Evolutionary conservation across 2,797 vertebrate species (phyloP).

Genomic region (Sebastes iracundus): DNA sequence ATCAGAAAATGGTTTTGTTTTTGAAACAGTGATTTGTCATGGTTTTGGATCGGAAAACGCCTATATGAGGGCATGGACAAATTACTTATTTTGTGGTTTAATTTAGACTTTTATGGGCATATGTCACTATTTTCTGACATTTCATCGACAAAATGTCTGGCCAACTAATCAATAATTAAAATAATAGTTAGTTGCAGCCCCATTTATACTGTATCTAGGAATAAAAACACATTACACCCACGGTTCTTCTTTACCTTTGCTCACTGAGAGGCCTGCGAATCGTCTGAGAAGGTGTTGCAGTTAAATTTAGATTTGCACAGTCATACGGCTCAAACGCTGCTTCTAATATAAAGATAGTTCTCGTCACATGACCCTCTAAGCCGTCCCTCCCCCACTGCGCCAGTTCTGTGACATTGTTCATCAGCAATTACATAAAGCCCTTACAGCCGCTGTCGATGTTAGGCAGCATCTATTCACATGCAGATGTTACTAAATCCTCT

Average conservation of each 20-base stretch:
- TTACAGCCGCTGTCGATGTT: constrained; percentile 74
- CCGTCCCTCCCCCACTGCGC: constrained; percentile 30
- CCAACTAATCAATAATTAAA: neutral
- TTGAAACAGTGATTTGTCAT: neutral
- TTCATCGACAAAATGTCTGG: neutral
- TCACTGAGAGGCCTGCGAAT: neutral
- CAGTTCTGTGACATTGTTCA: constrained; percentile 72
- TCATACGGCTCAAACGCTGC: constrained; percentile 32
- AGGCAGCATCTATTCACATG: constrained; percentile 89
- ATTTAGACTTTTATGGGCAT: neutral
- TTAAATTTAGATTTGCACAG: constrained; percentile 36
- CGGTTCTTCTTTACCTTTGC: neutral
- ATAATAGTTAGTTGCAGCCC: neutral
- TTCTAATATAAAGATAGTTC: constrained; percentile 16
- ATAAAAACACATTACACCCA: neutral
- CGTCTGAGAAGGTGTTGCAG: neutral
- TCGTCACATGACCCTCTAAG: constrained; percentile 22
- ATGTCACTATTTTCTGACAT: neutral
- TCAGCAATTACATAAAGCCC: constrained; percentile 82
- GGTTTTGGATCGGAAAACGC: neutral
- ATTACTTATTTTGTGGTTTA: neutral
- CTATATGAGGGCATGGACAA: neutral
- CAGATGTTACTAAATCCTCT: constrained; percentile 92
- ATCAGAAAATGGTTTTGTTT: neutral
- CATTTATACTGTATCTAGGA: neutral